phyloP scores from a whole-genome alignment of 2,113 vertebrate species.

The Erythrocercus mccallii region DNA sequence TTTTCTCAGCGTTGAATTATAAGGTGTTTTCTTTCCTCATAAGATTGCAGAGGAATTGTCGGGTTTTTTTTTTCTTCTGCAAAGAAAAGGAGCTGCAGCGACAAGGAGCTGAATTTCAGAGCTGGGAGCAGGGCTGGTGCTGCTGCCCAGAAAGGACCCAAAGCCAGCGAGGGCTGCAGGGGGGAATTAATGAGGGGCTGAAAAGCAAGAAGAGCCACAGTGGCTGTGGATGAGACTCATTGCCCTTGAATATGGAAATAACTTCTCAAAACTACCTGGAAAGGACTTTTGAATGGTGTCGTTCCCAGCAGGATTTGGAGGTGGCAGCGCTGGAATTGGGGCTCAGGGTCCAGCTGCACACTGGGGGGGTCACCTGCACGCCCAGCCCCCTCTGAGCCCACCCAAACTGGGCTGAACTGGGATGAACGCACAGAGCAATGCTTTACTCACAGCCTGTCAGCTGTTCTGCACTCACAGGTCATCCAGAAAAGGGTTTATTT shows the following conservation, averaged over 20 bases:
- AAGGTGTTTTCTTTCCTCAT: neutral
- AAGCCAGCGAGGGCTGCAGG: neutral
- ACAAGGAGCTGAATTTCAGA: neutral
- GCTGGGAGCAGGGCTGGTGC: neutral
- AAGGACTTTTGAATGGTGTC: rapidly evolving
- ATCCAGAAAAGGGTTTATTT: neutral
- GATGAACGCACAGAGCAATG: neutral
- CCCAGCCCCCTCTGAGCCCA: neutral
- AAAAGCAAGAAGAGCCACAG: neutral
- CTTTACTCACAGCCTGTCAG: neutral
- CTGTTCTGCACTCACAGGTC: neutral
- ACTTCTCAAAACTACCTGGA: neutral
- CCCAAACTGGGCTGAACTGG: neutral
- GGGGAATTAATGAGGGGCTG: neutral
- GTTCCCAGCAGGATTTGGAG: neutral
- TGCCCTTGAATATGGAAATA: neutral
- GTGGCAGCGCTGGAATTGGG: neutral
- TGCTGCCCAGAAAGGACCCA: neutral
- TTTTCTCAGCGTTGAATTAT: neutral
- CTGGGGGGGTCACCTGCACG: neutral
- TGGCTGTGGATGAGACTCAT: neutral
- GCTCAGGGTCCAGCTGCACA: neutral
- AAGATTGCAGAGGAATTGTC: neutral
- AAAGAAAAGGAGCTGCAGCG: neutral
- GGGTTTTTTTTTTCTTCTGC: neutral